These are phyloP conservation scores for Battus philenor DNA, from an alignment of 1,140 invertebrate species.

Conservation along the genomic window DNA sequence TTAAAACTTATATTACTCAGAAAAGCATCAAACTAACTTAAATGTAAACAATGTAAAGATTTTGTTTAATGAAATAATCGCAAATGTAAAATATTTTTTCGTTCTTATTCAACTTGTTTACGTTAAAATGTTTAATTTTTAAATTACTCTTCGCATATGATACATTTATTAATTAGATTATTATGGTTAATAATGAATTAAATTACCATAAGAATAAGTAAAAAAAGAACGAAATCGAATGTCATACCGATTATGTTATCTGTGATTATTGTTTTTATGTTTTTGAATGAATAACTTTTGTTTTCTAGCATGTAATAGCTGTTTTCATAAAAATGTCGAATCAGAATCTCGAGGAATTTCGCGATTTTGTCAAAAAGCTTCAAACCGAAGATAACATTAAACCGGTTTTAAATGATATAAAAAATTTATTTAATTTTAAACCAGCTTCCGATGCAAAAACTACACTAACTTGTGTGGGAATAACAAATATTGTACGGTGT, in stretches of 20 bases:
- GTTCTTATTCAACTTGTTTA: too few relatives aligned
- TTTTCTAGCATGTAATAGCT: neutral
- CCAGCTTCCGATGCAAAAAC: conserved; percentile 30
- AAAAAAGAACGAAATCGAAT: too few relatives aligned
- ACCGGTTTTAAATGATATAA: conserved; percentile 48
- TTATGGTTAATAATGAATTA: too few relatives aligned
- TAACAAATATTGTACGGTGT: conserved; percentile 53
- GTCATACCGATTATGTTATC: too few relatives aligned
- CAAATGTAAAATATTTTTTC: too few relatives aligned
- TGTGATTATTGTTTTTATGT: neutral
- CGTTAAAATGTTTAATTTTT: too few relatives aligned
- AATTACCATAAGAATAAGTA: neutral
- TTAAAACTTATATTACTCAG: too few relatives aligned
- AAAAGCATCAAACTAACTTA: too few relatives aligned
- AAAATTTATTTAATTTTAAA: conserved; percentile 43
- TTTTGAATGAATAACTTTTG: neutral
- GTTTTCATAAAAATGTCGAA: conserved; percentile 28
- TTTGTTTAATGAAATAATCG: too few relatives aligned
- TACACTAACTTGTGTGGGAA: conserved; percentile 43
- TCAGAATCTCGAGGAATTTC: conserved; percentile 36
- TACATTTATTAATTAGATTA: too few relatives aligned
- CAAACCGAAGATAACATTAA: conserved; percentile 38
- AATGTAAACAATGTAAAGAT: too few relatives aligned
- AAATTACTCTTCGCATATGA: too few relatives aligned
- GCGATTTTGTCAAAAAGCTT: conserved; percentile 35